Evolutionary conservation across 2,113 vertebrate genomes (phyloP), one percentile per base, ranked within the genome.

Genomic region (Corydoras sp.): DNA sequence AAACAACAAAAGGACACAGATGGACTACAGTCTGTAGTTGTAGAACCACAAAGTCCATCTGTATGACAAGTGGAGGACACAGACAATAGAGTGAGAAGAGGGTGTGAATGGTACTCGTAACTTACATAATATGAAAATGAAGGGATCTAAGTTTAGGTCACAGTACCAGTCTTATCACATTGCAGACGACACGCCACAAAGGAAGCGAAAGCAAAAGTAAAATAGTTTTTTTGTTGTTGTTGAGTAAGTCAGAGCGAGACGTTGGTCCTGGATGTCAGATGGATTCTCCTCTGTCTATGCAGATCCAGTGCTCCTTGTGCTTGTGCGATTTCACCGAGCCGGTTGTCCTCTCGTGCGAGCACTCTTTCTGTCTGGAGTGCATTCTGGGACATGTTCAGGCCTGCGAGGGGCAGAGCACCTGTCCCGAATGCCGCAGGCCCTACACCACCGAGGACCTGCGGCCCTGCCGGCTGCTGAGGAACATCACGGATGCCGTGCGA

Each of bases 351-450:
- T 50, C 29, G 0, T 90, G 86, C 0, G 83, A 85, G 54, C 86
- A 88, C 69, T 83, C 83, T 2, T 86, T 85, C 70, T 89, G 85
- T 71, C 75, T 78, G 13, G 1, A 15, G 3, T 90, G 88, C 62
- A 76, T 87, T 3, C 75, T 68, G 1, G 54, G 14, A 0, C 48
- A 3, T 13, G 11, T 73, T 58, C 65, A 5, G 0, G 14, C 62
- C 3, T 69, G 32, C 66, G 9, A 10, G 8, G 68, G 53, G 10
- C 43, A 18, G 11, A 13, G 0, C 1, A 10, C 3, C 54, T 87
- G 85, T 13, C 86, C 86, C 8, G 67, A 81, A 48, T 84, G 85
- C 71, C 13, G 8, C 11, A 55, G 3, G 10, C 54, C 51, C n/a
- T 80, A 64, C 12, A 58, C 2, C 0, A 54, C n/a, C 7, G 9